Evolutionary conservation across 2,797 vertebrate species (phyloP).

Genomic region (Synanceia verrucosa): DNA sequence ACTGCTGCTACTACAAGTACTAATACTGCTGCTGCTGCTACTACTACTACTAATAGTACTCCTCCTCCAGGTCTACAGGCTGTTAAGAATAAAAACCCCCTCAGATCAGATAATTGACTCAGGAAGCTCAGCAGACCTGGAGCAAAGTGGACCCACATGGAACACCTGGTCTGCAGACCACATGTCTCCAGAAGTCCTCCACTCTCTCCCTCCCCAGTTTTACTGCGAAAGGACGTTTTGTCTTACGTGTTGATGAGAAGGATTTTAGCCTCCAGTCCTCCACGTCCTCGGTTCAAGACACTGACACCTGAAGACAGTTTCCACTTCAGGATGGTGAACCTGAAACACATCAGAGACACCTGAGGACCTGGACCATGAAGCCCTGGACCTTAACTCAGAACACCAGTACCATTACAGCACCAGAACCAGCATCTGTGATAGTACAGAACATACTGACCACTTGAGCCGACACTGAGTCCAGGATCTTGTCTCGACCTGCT

Average conservation of each 20-base stretch:
- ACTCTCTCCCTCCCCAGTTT: too few relatives aligned
- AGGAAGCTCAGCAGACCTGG: too few relatives aligned
- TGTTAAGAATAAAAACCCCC: too few relatives aligned
- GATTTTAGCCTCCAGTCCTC: conserved; percentile 57
- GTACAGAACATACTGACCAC: conserved; percentile 75
- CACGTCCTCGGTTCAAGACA: not conserved
- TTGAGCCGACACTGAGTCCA: conserved; percentile 80
- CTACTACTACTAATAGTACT: too few relatives aligned
- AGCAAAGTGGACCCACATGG: too few relatives aligned
- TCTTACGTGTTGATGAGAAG: conserved; percentile 75
- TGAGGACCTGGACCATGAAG: not conserved
- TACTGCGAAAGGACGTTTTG: not conserved
- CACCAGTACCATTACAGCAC: not conserved
- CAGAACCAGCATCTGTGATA: not conserved
- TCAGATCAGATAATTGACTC: too few relatives aligned
- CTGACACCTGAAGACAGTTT: conserved; percentile 33
- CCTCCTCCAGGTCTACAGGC: too few relatives aligned
- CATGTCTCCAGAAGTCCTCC: too few relatives aligned
- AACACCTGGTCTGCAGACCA: too few relatives aligned
- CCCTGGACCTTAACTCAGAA: too few relatives aligned
- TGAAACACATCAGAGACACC: conserved; percentile 24
- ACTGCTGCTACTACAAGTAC: too few relatives aligned
- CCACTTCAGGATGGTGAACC: conserved; percentile 61
- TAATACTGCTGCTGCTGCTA: too few relatives aligned
- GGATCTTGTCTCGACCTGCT: conserved; percentile 60